Base-by-base conservation (phyloP, 2,113 vertebrate genomes). In the Sander lucioperca region DNA sequence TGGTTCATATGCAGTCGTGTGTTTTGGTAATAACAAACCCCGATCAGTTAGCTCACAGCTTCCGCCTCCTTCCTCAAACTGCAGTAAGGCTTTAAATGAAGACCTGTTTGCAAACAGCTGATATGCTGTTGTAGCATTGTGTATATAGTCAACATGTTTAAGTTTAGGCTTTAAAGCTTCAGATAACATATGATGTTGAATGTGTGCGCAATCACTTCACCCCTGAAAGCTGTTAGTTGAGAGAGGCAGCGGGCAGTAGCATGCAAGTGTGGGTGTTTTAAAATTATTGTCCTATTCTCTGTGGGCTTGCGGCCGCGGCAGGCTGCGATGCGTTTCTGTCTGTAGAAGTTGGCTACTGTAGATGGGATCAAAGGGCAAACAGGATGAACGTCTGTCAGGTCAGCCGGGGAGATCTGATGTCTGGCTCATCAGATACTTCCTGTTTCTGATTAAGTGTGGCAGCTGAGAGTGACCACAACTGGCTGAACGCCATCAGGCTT, bases 21-120 rank as follows among this genome's bases (percentile, higher is more conserved):
- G 91, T 94, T 94, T 87, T 83, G 72, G 86, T 74, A 47, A 88
- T 91, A 94, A 93, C 91, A 92, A 66, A 77, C 66, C 74, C 59
- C 1, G 67, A 90, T 89, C 80, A 79, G 79, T 83, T 83, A 84
- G 63, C 73, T 87, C 80, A 65, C 62, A 64, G 82, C 82, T 74
- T 88, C 84, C 80, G 21, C 45, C 78, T 72, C 53, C 77, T 23
- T 47, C 43, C 48, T 51, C 74, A 68, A 80, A 71, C 80, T 68
- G 83, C 81, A 67, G 50, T 45, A 73, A 63, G 83, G 47, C 51
- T 91, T 89, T 81, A 80, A 83, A 84, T 87, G 77, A 89, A 91
- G 85, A 89, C 84, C 67, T 91, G 90, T 92, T 89, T 79, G 61
- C 88, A 93, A 93, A 91, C 93, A 93, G 87, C 87, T 91, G 91